Conservation (phyloP, 2,113 vertebrate species). For the Pterocles burchelli region DNA sequence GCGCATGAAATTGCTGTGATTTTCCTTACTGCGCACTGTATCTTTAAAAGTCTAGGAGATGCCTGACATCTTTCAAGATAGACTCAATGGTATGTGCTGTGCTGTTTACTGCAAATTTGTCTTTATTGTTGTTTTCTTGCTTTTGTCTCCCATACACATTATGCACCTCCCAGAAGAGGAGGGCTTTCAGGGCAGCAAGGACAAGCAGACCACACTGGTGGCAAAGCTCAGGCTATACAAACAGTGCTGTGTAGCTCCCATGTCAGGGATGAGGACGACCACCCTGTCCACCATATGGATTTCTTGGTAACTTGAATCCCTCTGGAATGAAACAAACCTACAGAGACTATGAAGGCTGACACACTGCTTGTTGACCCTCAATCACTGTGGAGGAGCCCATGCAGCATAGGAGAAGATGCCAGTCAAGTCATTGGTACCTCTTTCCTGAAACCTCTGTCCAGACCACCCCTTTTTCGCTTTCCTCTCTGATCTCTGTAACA, state of each 20-base stretch:
- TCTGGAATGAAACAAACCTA: not conserved
- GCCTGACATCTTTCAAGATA: not conserved
- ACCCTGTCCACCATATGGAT: not conserved
- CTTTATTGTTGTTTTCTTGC: not conserved
- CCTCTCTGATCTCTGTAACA: not conserved
- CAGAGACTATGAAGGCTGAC: not conserved
- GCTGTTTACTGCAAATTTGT: not conserved
- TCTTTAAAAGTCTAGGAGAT: not conserved
- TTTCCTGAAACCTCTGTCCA: not conserved
- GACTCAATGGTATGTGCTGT: not conserved
- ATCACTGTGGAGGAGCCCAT: not conserved
- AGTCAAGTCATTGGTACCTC: not conserved
- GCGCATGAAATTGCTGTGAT: not conserved
- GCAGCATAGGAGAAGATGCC: not conserved
- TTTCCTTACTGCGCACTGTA: conserved; percentile 7
- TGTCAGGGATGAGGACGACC: not conserved
- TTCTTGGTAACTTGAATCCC: not conserved
- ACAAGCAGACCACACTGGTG: not conserved
- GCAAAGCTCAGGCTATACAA: not conserved
- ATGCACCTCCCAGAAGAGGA: not conserved
- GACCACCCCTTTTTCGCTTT: not conserved
- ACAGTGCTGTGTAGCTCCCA: not conserved
- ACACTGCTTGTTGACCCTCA: not conserved
- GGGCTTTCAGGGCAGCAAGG: not conserved
- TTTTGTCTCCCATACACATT: not conserved